Percentiles rank a stretch among this genome's conserved stretches.
Conservation (phyloP, 2,888 invertebrate genomes). For the Drosophila kuntzei region DNA sequence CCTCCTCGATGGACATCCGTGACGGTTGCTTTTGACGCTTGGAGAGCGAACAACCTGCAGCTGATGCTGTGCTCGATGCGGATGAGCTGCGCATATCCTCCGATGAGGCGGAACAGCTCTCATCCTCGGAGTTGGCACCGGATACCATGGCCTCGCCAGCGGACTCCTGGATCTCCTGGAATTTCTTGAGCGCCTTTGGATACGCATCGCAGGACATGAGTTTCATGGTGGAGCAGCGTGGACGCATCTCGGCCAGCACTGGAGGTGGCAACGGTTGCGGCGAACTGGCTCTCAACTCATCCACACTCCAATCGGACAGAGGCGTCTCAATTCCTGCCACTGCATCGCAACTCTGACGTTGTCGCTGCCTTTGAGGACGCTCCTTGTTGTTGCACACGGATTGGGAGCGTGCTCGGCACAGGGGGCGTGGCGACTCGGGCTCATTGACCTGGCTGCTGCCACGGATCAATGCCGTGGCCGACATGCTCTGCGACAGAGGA, state of each 20-base stretch:
- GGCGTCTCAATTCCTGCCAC: slow-evolving; percentile 49
- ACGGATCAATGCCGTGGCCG: slow-evolving; percentile 86
- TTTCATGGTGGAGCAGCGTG: slow-evolving; percentile 74
- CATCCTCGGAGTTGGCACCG: slow-evolving; percentile 88
- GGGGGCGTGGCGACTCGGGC: slow-evolving; percentile 65
- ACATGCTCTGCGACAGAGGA: slow-evolving; percentile 86
- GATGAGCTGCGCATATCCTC: slow-evolving; percentile 86
- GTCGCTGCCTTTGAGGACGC: slow-evolving; percentile 52
- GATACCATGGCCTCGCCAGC: slow-evolving; percentile 90
- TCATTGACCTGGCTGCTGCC: slow-evolving; percentile 78
- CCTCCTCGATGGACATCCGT: slow-evolving; percentile 84
- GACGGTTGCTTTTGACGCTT: slow-evolving; percentile 76
- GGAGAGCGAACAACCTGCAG: slow-evolving; percentile 41
- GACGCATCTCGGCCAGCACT: slow-evolving; percentile 44
- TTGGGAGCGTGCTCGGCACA: slow-evolving; percentile 85
- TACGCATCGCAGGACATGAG: slow-evolving; percentile 84
- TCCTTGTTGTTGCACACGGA: slow-evolving; percentile 84
- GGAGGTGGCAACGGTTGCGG: slow-evolving; percentile 52
- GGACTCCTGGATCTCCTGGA: slow-evolving; percentile 87
- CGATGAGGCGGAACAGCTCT: slow-evolving; percentile 87
- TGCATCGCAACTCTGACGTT: slow-evolving; percentile 34
- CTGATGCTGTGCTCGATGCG: slow-evolving; percentile 82
- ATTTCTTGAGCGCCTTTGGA: slow-evolving; percentile 83
- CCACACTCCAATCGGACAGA: slow-evolving; percentile 53
- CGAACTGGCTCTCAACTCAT: slow-evolving; percentile 63